phyloP scores from a whole-genome alignment of 2,888 invertebrate species.

The Notodonta ziczac region DNA sequence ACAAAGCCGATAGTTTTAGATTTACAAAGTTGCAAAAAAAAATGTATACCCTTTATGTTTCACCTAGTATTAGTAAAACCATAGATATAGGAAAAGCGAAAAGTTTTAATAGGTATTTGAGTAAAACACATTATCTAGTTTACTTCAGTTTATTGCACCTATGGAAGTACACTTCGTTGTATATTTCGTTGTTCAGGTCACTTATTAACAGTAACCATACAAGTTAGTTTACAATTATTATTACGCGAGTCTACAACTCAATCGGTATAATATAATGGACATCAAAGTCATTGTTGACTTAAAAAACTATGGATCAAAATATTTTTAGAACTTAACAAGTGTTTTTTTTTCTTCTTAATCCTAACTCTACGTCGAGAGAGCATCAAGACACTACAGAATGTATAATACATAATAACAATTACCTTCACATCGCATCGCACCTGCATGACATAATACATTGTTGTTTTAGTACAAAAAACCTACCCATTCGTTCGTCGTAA shows the following conservation, averaged over 20 bases:
- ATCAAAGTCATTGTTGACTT: constrained; percentile 37
- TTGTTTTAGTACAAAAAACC: constrained; percentile 55
- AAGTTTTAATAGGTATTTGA: constrained; percentile 12
- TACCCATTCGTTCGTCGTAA: constrained; percentile 62
- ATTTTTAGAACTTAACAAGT: constrained; percentile 24
- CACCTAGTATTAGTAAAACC: too few relatives aligned
- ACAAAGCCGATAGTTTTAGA: too few relatives aligned
- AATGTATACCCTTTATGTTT: too few relatives aligned
- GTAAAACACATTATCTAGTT: constrained; percentile 50
- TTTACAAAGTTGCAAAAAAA: too few relatives aligned
- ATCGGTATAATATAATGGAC: constrained; percentile 30
- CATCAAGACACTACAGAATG: constrained; percentile 47
- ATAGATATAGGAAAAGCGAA: too few relatives aligned
- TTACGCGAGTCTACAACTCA: constrained; percentile 33
- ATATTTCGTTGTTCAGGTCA: constrained; percentile 67
- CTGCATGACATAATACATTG: constrained; percentile 36
- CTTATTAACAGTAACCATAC: constrained; percentile 37
- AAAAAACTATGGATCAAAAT: constrained; percentile 30
- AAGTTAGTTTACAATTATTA: constrained; percentile 47
- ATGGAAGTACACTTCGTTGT: constrained; percentile 81
- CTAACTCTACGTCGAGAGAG: constrained; percentile 38
- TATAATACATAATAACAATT: constrained; percentile 50
- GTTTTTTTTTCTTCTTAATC: constrained; percentile 23
- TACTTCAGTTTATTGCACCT: constrained; percentile 82
- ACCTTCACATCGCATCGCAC: constrained; percentile 32